phyloP scores from a whole-genome alignment of 2,888 invertebrate genomes.

The Amphimallon solstitiale region DNA sequence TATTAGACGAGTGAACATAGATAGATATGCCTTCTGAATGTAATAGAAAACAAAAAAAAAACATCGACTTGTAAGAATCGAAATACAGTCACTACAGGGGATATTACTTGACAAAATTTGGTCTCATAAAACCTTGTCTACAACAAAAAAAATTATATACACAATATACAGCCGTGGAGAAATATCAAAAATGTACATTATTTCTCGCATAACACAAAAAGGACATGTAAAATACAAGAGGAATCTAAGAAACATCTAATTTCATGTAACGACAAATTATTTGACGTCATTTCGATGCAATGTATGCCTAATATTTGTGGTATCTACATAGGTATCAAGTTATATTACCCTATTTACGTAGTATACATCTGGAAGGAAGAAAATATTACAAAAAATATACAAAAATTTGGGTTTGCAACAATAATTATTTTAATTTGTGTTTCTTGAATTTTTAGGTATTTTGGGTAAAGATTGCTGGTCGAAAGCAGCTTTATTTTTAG shows the following conservation, averaged over 20 bases:
- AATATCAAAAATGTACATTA: conserved; percentile 54
- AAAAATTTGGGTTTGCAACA: conserved; percentile 19
- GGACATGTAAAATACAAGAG: conserved; percentile 31
- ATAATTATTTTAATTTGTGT: background rate
- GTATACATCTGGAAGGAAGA: conserved; percentile 29
- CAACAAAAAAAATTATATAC: conserved; percentile 55
- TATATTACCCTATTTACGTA: conserved; percentile 4
- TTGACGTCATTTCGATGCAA: conserved; percentile 13
- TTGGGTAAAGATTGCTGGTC: conserved; percentile 42
- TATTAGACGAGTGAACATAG: conserved; percentile 26
- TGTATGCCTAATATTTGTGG: conserved; percentile 12
- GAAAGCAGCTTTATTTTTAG: conserved; percentile 41
- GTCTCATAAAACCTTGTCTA: conserved; percentile 22
- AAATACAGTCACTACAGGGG: conserved; percentile 32
- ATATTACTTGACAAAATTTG: conserved; percentile 36
- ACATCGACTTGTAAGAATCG: conserved; percentile 23
- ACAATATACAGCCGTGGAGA: conserved; percentile 57
- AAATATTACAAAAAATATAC: conserved; percentile 41
- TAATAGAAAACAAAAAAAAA: background rate
- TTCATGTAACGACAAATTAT: conserved; percentile 38
- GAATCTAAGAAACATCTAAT: conserved; percentile 41
- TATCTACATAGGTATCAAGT: conserved; percentile 5
- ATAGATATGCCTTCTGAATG: conserved; percentile 21
- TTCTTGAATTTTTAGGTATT: conserved; percentile 3
- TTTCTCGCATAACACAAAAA: conserved; percentile 50